phyloP scores from a whole-genome alignment of 2,888 invertebrate species.

The Keiferia lycopersicella region DNA sequence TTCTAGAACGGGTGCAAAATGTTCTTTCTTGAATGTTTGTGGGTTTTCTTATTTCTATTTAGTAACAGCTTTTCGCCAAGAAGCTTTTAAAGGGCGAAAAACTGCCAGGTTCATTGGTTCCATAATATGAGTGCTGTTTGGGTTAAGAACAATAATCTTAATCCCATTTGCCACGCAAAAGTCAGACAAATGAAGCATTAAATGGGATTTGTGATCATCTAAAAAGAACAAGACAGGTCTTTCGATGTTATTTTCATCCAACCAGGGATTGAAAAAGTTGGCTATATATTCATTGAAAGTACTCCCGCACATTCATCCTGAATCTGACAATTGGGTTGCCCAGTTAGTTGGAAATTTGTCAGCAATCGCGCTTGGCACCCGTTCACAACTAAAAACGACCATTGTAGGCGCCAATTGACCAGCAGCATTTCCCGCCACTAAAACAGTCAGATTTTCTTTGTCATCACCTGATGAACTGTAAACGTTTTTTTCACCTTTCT shows the following conservation, averaged over 20 bases:
- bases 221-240: constrained; percentile 2
- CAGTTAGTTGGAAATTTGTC: not conserved
- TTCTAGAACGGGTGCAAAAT: no score
- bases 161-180: constrained; percentile 13
- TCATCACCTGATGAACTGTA: not conserved
- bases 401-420: constrained; percentile 20
- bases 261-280: constrained; percentile 45
- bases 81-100: no score
- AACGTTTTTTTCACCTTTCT: not conserved
- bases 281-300: constrained; percentile 48
- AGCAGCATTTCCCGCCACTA: constrained; percentile 16
- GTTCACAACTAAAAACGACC: constrained; percentile 16
- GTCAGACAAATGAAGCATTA: constrained; percentile 10
- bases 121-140: constrained; percentile 10
- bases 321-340: constrained; percentile 24
- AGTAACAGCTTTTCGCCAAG: no score
- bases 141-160: constrained; percentile 7
- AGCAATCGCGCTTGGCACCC: constrained; percentile 2
- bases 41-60: no score
- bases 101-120: not conserved
- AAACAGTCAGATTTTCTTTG: constrained; percentile 17
- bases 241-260: constrained; percentile 28
- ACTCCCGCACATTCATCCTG: constrained; percentile 45
- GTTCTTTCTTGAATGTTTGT: no score
- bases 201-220: constrained; percentile 21